phyloP scores from a whole-genome alignment of 2,113 vertebrate genomes.

The Melanerpes formicivorus region DNA sequence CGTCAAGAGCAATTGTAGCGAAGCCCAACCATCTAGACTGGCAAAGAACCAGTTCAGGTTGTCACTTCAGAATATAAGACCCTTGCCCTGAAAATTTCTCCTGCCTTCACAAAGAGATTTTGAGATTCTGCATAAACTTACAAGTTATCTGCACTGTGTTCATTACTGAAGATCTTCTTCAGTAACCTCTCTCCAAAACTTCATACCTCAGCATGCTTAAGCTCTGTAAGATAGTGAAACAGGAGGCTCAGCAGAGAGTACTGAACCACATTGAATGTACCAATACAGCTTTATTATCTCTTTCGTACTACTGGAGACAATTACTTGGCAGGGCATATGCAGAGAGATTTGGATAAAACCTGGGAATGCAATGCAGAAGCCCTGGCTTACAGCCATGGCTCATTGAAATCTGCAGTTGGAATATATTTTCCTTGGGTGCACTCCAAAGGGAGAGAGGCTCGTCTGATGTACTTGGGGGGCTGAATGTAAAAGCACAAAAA shows the following conservation, averaged over 20 bases:
- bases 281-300: neutral
- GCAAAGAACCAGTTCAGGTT: neutral
- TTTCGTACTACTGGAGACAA: conserved; percentile 12
- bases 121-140: neutral
- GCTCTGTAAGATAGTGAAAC: neutral
- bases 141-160: neutral
- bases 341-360: neutral
- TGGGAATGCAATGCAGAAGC: conserved; percentile 8
- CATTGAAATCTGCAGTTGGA: neutral
- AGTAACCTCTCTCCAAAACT: neutral
- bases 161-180: neutral
- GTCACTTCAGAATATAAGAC: neutral
- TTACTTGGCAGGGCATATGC: neutral
- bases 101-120: neutral
- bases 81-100: neutral
- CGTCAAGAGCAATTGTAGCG: neutral
- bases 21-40: neutral
- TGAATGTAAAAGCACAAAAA: neutral
- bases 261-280: neutral
- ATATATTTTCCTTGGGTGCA: conserved; percentile 32
- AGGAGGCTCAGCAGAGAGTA: neutral
- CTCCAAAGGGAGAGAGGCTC: conserved; percentile 12
- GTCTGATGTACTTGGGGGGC: neutral
- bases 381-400: conserved; percentile 27
- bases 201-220: neutral